Conservation (phyloP, 1,140 invertebrate genomes). For the Nylanderia fulva region DNA sequence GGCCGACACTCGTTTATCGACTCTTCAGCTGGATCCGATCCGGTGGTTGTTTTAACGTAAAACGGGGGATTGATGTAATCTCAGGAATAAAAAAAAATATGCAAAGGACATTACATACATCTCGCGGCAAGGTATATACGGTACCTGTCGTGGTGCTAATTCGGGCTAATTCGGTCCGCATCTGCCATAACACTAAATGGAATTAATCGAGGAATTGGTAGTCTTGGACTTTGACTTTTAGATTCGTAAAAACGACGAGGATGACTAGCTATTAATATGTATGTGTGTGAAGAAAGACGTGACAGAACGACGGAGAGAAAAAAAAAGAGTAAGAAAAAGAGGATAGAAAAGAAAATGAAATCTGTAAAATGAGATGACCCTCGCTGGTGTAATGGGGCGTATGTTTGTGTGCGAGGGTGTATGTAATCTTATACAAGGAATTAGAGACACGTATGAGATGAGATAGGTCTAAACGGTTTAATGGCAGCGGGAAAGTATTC, state of each 20-base stretch:
- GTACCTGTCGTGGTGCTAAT: slow-evolving; percentile 42
- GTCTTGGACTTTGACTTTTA: slow-evolving; percentile 59
- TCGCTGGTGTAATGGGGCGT: slow-evolving; percentile 65
- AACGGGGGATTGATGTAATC: slow-evolving; percentile 77
- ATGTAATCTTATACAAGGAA: background rate
- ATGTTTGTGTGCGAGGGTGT: slow-evolving; percentile 22
- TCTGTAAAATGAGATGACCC: slow-evolving; percentile 47
- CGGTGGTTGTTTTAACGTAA: slow-evolving; percentile 30
- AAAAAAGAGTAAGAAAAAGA: slow-evolving; percentile 18
- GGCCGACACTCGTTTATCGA: background rate
- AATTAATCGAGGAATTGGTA: slow-evolving; percentile 82
- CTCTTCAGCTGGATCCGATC: background rate
- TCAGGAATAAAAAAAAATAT: slow-evolving; percentile 71
- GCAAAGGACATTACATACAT: slow-evolving; percentile 39
- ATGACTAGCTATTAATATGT: slow-evolving; percentile 14
- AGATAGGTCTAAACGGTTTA: slow-evolving; percentile 37
- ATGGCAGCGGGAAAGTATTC: slow-evolving; percentile 16
- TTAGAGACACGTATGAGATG: slow-evolving; percentile 12
- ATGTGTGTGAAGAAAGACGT: background rate
- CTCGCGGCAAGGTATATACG: slow-evolving; percentile 8
- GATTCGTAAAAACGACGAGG: slow-evolving; percentile 34
- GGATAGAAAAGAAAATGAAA: slow-evolving; percentile 13
- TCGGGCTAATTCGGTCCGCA: slow-evolving; percentile 4
- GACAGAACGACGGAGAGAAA: background rate
- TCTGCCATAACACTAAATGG: slow-evolving; percentile 73